These are phyloP conservation scores for Drosophila orosa DNA, from an alignment of 1,140 invertebrate species.

Conservation along the genomic window DNA sequence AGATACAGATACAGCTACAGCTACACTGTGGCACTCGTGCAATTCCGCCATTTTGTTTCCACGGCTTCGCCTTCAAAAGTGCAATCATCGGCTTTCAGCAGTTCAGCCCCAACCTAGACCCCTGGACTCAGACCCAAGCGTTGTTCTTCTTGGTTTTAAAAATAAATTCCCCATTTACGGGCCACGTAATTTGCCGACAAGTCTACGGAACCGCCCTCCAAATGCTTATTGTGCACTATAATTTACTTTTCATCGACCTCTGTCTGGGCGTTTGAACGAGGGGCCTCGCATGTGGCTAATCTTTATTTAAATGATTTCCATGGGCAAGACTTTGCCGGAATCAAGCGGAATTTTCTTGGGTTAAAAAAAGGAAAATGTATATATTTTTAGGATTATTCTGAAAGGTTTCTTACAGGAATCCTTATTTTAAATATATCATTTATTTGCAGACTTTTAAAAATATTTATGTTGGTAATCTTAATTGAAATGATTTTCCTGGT, in stretches of 20 bases:
- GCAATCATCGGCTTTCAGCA: constrained; percentile 39
- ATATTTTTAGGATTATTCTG: not conserved
- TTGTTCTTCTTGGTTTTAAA: constrained; percentile 45
- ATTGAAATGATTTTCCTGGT: constrained; percentile 56
- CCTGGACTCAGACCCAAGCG: constrained; percentile 9
- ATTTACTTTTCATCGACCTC: constrained; percentile 71
- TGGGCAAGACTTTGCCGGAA: not conserved
- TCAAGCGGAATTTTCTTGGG: not conserved
- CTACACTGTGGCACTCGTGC: constrained; percentile 6
- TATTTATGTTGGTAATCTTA: constrained; percentile 65
- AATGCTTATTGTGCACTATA: constrained; percentile 47
- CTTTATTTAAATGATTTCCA: constrained; percentile 59
- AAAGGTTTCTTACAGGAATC: not conserved
- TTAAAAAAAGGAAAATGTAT: not conserved
- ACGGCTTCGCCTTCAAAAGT: constrained; percentile 63
- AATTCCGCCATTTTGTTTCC: constrained; percentile 70
- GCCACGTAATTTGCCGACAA: constrained; percentile 71
- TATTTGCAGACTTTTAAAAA: no score
- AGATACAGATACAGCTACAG: not conserved
- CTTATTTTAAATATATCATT: not conserved
- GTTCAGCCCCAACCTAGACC: constrained; percentile 14
- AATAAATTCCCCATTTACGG: constrained; percentile 74
- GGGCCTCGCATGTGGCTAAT: constrained; percentile 64
- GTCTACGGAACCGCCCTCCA: constrained; percentile 41
- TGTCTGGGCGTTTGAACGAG: not conserved